Evolutionary conservation across 35 echinoderm and acorn worm genomes (phyloP), one percentile per base, ranked within the genome.

Genomic region (Apostichopus californicus): DNA sequence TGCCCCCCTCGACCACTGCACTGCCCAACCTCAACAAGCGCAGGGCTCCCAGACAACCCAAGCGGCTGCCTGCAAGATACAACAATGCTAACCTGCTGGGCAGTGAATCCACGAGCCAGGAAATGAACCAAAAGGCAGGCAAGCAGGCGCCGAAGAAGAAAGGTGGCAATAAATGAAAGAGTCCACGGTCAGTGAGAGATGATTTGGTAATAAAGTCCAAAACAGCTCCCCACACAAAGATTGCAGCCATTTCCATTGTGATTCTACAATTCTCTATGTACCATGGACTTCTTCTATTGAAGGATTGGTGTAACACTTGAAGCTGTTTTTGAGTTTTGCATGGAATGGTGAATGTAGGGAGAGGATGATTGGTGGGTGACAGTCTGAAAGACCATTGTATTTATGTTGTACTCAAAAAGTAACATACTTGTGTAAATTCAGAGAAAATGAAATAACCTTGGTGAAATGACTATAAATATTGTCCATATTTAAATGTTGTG

Each of bases 1-100:
- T 90, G 2, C 91, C 93, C 9, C 93, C 95, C 61, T 80, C 92
- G 11, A 85, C 80, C 5, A 88, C 90, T 54, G 88, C 77, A 55
- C 95, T 99, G 13, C 92, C 54, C 21, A 93, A 96, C 63, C 87
- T 99, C 70, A 95, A 94, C 81, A 99, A 99, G 57, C 91, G 94
- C 84, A 84, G 97, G 56, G 97, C 95, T 53, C 93, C 95, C 26
- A 77, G 78, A 61, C 97, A 94, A 52, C 54, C 78, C 28, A 94
- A 95, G 54, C 91, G 97, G 14, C 86, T 63, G 23, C 97, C 97
- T 6, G 83, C 93, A 23, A 92, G 93, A 61, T 96, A 82, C 65
- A 81, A 52, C 77, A 78, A 13, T 1, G 72, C 20, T 17, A 8
- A 72, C 64, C 7, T 68, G 53, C 52, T 72, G 46, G 89, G 59